Conservation (phyloP, 2,113 vertebrate genomes). For the Promerops cafer region DNA sequence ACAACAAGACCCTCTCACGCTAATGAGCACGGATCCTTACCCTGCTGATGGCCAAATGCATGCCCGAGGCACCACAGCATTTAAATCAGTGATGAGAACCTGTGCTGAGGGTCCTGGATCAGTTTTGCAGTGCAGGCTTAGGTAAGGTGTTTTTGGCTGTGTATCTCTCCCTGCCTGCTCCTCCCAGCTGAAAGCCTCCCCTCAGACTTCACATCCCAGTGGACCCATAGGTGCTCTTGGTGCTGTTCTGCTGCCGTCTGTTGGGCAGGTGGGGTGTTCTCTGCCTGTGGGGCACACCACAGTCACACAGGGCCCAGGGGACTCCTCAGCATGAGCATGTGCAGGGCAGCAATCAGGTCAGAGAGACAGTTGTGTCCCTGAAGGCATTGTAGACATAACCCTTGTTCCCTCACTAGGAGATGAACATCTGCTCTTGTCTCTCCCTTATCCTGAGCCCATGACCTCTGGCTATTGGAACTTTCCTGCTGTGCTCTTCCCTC, state of each 20-base stretch:
- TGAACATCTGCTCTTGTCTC: not conserved
- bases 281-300: not conserved
- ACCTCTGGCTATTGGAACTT: not conserved
- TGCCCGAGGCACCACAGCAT: accelerated
- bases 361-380: not conserved
- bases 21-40: not conserved
- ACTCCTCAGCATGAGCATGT: not conserved
- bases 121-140: not conserved
- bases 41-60: not conserved
- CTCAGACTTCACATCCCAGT: not conserved
- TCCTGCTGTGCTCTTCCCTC: not conserved
- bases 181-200: not conserved
- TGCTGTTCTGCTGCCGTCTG: not conserved
- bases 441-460: not conserved
- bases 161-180: not conserved
- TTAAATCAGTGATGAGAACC: not conserved
- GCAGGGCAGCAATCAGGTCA: not conserved
- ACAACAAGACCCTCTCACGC: not conserved
- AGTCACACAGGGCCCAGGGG: not conserved
- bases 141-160: accelerated
- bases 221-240: not conserved
- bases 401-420: not conserved
- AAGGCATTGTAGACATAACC: not conserved
- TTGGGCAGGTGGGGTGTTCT: not conserved
- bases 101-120: no score